A percentile compares a stretch with the other conserved stretches of the same genome.
These are phyloP conservation scores for Menidia menidia DNA, from an alignment of 2,797 vertebrate species.

Conservation along the genomic window DNA sequence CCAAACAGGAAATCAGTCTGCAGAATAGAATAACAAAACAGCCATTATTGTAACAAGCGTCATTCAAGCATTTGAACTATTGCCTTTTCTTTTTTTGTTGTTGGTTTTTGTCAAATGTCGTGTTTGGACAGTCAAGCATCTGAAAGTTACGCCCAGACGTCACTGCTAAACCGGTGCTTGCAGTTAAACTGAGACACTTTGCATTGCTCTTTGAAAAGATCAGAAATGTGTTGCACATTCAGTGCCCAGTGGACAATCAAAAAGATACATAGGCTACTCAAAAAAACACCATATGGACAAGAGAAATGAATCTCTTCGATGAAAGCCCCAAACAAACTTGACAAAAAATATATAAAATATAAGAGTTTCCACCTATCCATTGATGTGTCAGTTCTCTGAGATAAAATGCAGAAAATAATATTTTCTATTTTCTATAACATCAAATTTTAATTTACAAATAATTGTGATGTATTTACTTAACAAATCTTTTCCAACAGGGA, in stretches of 20 bases:
- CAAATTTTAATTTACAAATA: background rate
- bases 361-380: conserved; percentile 27
- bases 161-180: background rate
- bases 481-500: conserved; percentile 11
- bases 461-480: conserved; percentile 7
- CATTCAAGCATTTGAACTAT: too few species aligned
- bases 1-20: too few species aligned
- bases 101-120: background rate
- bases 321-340: conserved; percentile 24
- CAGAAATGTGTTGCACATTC: background rate
- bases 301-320: conserved; percentile 3
- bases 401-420: conserved; percentile 3
- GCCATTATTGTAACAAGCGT: too few species aligned
- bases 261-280: conserved; percentile 20
- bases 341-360: conserved; percentile 33
- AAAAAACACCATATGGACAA: conserved; percentile 41
- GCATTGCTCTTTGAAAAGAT: conserved; percentile 10
- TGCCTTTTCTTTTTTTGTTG: too few species aligned
- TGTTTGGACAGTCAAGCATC: too few species aligned
- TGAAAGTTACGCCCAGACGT: background rate
- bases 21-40: too few species aligned
- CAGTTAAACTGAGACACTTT: background rate
- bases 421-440: conserved; percentile 11
- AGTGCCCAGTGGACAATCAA: conserved; percentile 30
- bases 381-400: conserved; percentile 14